Evolutionary conservation across 2,797 vertebrate species (phyloP), one percentile per base, ranked within the genome.

Genomic region (Gallinago stenura): DNA sequence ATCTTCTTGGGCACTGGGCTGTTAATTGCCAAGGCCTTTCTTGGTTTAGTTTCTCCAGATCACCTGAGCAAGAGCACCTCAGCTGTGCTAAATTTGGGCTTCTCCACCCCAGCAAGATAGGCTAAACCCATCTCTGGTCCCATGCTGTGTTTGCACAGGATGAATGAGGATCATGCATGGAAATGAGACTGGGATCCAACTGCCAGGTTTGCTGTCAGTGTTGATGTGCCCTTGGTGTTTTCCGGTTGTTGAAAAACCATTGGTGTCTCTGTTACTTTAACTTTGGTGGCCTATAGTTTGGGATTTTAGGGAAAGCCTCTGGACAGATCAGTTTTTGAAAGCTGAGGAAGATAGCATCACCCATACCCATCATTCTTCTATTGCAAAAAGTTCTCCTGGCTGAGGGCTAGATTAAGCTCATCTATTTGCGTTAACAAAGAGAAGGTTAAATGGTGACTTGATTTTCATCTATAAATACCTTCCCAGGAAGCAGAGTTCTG

Each of bases 401-500:
- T 1, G 1, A 73, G 33, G 21, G 31, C 14, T 56, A 60, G 61
- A 35, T 71, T 82, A 78, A 91, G 15, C 30, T 95, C 61, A 60
- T 84, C 30, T 71, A 10, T 75, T 78, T 56, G 35, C 71, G 45
- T 71, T 89, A 87, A 75, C 20, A 54, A 93, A 91, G 30, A 70
- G 56, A 73, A 92, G 61, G 86, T 66, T 92, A 84, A 64, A 78
- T 9, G 69, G 69, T 56, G 48, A 68, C 31, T 82, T 68, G 91
- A 84, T 95, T 92, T 95, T 82, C 33, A 75, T 79, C 87, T 79
- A 68, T 45, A 76, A 91, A 89, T 69, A 58, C 54, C 46, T 93
- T 53, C 6, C 30, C 50, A 65, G 58, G 75, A 89, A 93, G 71
- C 22, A 45, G 66, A 41, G 20, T 72, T 79, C 50, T 84, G 54